These are phyloP conservation scores for Pollenia angustigena DNA, from an alignment of 2,888 invertebrate genomes.

Conservation along the genomic window DNA sequence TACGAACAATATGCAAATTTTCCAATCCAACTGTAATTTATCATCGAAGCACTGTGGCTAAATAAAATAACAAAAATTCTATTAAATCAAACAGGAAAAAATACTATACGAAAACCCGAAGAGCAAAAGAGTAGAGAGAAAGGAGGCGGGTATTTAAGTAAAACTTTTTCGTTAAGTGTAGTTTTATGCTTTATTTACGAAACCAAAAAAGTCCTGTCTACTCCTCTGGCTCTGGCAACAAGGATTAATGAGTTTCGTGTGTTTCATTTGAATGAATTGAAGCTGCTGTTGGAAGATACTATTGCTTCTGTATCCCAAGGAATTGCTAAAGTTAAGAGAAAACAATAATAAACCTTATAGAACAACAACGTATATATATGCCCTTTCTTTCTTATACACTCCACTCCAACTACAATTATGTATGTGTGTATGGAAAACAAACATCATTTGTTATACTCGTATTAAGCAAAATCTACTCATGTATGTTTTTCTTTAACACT, in stretches of 20 bases:
- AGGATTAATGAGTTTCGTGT: constrained; percentile 82
- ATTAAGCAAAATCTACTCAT: constrained; percentile 38
- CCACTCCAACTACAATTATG: background rate
- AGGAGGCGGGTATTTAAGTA: constrained; percentile 37
- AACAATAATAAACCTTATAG: constrained; percentile 47
- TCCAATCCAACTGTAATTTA: constrained; percentile 72
- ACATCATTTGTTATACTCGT: constrained; percentile 70
- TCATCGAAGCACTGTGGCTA: constrained; percentile 61
- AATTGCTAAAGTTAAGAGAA: background rate
- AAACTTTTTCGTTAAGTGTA: constrained; percentile 66
- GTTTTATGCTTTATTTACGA: constrained; percentile 51
- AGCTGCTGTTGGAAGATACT: constrained; percentile 42
- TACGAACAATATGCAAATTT: constrained; percentile 71
- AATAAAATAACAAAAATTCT: background rate
- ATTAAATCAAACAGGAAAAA: constrained; percentile 55
- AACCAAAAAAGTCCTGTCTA: constrained; percentile 59
- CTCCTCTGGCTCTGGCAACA: constrained; percentile 34
- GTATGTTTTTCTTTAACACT: constrained; percentile 69
- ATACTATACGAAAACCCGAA: constrained; percentile 40
- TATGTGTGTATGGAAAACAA: constrained; percentile 52
- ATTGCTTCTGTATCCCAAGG: constrained; percentile 56
- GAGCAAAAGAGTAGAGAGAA: background rate
- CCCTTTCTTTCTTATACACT: constrained; percentile 37
- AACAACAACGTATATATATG: background rate
- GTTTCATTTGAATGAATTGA: constrained; percentile 72